Conservation (phyloP, 1,140 invertebrate species). For the Drosophila murphyi region DNA sequence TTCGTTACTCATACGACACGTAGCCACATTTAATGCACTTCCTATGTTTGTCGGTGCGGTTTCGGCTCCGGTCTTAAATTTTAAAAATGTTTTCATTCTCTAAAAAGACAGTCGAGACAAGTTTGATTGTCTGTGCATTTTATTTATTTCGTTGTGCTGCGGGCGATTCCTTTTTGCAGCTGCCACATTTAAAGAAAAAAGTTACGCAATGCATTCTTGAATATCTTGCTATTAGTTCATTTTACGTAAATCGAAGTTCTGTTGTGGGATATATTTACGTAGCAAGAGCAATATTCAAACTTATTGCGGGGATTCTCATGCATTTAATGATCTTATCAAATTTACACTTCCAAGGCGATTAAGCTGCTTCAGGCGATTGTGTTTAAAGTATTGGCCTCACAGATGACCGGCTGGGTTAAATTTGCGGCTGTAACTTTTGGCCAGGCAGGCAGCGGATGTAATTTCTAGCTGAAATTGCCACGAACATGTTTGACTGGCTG, state of each 20-base stretch:
- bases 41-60: constrained; percentile 1
- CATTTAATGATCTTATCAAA: constrained; percentile 64
- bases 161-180: background rate
- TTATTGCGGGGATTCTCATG: constrained; percentile 28
- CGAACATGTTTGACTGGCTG: constrained; percentile 46
- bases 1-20: constrained; percentile 26
- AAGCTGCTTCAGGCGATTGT: background rate
- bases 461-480: constrained; percentile 66
- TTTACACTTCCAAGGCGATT: background rate
- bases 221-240: background rate
- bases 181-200: background rate
- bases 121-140: constrained; percentile 2
- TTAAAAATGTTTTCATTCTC: constrained; percentile 4
- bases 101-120: background rate
- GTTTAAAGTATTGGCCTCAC: constrained; percentile 11
- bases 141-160: constrained; percentile 10
- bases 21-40: constrained; percentile 32
- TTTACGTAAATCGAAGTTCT: background rate
- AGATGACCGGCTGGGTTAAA: background rate
- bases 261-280: background rate
- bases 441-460: constrained; percentile 56
- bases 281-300: background rate
- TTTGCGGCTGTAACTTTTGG: background rate
- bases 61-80: constrained; percentile 1
- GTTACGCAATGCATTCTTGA: background rate